These are phyloP conservation scores for Ashinkailepas kermadecensis DNA, from an alignment of 2,888 invertebrate genomes.

Conservation along the genomic window DNA sequence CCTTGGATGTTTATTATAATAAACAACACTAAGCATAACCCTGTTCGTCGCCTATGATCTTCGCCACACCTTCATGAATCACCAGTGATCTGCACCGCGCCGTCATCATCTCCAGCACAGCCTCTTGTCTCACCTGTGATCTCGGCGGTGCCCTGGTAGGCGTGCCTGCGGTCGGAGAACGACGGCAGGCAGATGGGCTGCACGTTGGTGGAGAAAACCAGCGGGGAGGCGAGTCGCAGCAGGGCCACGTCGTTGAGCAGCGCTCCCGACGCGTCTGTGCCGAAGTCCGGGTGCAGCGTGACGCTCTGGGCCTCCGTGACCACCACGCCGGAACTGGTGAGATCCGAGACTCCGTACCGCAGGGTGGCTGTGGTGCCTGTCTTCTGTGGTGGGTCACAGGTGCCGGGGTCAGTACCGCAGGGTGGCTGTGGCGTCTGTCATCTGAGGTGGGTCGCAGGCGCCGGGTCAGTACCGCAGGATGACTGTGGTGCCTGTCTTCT, in stretches of 20 bases:
- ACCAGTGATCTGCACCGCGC: background rate
- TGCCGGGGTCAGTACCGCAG: too few species aligned
- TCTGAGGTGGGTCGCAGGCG: background rate
- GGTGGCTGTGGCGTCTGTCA: background rate
- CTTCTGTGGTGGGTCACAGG: too few species aligned
- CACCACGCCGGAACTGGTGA: background rate
- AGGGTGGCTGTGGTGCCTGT: background rate
- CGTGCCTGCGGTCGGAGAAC: background rate
- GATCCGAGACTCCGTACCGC: background rate
- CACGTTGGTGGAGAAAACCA: background rate
- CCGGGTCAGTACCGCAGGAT: background rate
- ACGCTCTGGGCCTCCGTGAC: background rate
- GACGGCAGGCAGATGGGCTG: constrained; percentile 18
- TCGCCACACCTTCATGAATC: too few species aligned
- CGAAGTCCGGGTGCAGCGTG: background rate
- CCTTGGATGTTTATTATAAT: background rate
- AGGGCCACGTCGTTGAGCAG: constrained; percentile 8
- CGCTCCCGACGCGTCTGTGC: background rate
- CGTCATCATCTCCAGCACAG: background rate
- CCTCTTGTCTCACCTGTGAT: background rate
- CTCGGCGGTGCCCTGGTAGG: background rate
- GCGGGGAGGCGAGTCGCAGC: background rate
- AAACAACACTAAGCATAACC: too few species aligned
- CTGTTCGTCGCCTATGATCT: too few species aligned
- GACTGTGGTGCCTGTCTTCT: background rate